phyloP scores from a whole-genome alignment of 2,888 invertebrate genomes.

The Zele albiditarsus region DNA sequence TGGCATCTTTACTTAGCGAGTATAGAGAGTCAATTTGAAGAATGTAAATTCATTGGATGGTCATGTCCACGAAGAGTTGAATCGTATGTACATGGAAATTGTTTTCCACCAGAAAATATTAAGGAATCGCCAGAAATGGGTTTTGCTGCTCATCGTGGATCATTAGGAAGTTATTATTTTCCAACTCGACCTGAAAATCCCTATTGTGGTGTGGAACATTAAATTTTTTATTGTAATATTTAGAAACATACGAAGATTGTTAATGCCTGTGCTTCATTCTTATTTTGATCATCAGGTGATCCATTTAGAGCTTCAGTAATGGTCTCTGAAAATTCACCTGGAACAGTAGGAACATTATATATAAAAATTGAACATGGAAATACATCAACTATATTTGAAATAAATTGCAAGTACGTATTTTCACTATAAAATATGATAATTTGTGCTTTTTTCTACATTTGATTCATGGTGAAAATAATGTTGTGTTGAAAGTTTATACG shows the following conservation, averaged over 20 bases:
- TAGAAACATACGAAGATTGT: too few species aligned
- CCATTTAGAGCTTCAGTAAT: slow-evolving; percentile 74
- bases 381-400: slow-evolving; percentile 70
- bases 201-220: slow-evolving; percentile 73
- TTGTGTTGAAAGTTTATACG: slow-evolving; percentile 54
- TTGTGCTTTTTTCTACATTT: neutral
- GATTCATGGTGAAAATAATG: slow-evolving; percentile 5
- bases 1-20: slow-evolving; percentile 76
- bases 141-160: slow-evolving; percentile 63
- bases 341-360: slow-evolving; percentile 72
- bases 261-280: neutral
- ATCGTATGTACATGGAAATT: slow-evolving; percentile 74
- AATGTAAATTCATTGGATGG: slow-evolving; percentile 75
- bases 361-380: slow-evolving; percentile 71
- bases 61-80: slow-evolving; percentile 75
- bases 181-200: slow-evolving; percentile 74
- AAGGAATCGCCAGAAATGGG: slow-evolving; percentile 68
- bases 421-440: slow-evolving; percentile 3
- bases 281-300: slow-evolving; percentile 69
- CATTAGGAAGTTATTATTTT: slow-evolving; percentile 76
- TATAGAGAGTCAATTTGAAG: slow-evolving; percentile 67
- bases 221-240: too few species aligned
- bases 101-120: slow-evolving; percentile 73
- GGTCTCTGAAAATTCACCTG: slow-evolving; percentile 72
- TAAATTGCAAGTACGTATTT: slow-evolving; percentile 74